Evolutionary conservation across 2,113 vertebrate genomes (phyloP).

Genomic region (Synchiropus splendidus): DNA sequence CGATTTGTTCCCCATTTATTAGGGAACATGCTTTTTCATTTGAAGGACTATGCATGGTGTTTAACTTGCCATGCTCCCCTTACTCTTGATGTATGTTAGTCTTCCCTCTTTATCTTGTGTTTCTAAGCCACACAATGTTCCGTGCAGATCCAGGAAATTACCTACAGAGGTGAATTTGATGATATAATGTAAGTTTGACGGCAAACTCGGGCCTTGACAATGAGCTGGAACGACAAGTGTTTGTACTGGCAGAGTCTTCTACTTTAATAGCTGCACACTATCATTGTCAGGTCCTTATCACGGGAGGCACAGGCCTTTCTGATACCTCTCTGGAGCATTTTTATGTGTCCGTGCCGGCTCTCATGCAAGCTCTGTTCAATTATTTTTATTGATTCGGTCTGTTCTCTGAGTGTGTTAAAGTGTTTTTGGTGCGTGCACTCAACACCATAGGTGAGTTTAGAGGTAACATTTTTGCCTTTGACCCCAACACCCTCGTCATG

Average conservation of each 20-base stretch:
- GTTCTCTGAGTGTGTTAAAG: no score
- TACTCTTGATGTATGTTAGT: no score
- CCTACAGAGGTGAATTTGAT: constrained; percentile 41
- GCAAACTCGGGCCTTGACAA: constrained; percentile 88
- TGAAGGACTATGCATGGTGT: no score
- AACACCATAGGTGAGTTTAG: no score
- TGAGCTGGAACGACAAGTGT: constrained; percentile 69
- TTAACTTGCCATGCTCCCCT: no score
- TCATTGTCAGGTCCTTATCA: constrained; percentile 89
- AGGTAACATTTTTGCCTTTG: no score
- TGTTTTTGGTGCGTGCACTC: no score
- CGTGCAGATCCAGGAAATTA: constrained; percentile 48
- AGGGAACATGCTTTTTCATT: constrained; percentile 33
- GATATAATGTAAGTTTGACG: constrained; percentile 49
- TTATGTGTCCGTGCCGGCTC: neutral
- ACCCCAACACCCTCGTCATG: no score
- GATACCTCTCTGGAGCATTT: constrained; percentile 64
- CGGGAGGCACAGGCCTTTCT: constrained; percentile 81
- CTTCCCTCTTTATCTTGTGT: constrained; percentile 16
- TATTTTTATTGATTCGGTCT: no score
- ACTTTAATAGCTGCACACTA: constrained; percentile 86
- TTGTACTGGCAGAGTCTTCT: constrained; percentile 88
- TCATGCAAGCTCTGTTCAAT: neutral
- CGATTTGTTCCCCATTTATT: constrained; percentile 33
- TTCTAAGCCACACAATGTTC: constrained; percentile 44